phyloP scores from a whole-genome alignment of 2,888 invertebrate species.

The Nasonovia ribisnigri region DNA sequence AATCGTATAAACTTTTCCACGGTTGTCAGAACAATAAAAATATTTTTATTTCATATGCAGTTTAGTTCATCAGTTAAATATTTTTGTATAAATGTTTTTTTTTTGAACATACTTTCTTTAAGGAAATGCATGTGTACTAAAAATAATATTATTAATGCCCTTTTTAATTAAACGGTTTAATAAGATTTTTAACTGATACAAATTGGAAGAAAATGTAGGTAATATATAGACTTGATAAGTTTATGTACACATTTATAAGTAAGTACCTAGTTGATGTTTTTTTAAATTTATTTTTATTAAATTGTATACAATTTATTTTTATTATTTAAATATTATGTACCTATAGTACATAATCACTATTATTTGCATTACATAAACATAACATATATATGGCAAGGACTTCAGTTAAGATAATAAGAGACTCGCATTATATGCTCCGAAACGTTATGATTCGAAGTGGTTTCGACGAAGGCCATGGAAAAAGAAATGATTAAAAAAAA shows the following conservation, averaged over 20 bases:
- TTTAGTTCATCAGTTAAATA: slow-evolving; percentile 28
- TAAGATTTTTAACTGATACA: not conserved
- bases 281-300: not conserved
- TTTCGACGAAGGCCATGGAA: slow-evolving; percentile 26
- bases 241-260: not conserved
- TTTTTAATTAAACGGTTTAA: not conserved
- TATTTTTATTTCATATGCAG: not conserved
- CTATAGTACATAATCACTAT: not conserved
- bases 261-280: not conserved
- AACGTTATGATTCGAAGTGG: slow-evolving; percentile 19
- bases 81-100: not conserved
- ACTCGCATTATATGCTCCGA: not conserved
- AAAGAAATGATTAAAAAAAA: slow-evolving; percentile 42
- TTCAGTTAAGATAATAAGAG: not conserved
- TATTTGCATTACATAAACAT: not conserved
- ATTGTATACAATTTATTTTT: not conserved
- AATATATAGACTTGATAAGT: not conserved
- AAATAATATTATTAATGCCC: not conserved
- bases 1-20: slow-evolving; percentile 26
- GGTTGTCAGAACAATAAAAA: not conserved
- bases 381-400: not conserved
- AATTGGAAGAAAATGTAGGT: not conserved
- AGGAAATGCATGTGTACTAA: not conserved
- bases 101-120: slow-evolving; percentile 20
- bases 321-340: not conserved